Evolutionary conservation across 2,797 vertebrate species (phyloP).

Genomic region (Malacoctenus gilli): DNA sequence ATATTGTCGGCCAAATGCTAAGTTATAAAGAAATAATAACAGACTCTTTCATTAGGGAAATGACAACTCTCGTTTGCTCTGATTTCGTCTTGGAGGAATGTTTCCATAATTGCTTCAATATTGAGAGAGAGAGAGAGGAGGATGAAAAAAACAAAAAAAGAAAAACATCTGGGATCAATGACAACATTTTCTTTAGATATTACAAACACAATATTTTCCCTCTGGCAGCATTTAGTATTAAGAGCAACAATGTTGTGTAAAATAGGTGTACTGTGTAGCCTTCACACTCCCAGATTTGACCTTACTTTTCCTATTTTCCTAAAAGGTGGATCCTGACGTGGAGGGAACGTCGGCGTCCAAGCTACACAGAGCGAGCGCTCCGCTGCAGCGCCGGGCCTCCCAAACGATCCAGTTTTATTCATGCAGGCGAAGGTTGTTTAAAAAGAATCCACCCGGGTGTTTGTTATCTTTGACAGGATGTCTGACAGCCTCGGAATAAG

Average conservation of each 20-base stretch:
- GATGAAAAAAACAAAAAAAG: constrained; percentile 10
- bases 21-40: constrained; percentile 69
- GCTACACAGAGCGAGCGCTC: neutral
- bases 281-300: neutral
- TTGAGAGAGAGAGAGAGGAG: constrained; percentile 31
- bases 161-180: constrained; percentile 63
- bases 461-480: constrained; percentile 2
- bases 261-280: neutral
- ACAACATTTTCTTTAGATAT: constrained; percentile 52
- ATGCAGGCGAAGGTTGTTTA: neutral
- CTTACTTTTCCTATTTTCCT: neutral
- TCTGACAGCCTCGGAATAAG: constrained; percentile 4
- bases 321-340: neutral
- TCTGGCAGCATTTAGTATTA: constrained; percentile 24
- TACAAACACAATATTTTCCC: constrained; percentile 47
- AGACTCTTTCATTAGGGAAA: constrained; percentile 67
- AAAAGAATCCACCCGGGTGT: neutral
- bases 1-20: constrained; percentile 60
- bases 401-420: neutral
- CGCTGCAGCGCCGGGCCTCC: too few species aligned
- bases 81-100: constrained; percentile 58
- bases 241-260: constrained; percentile 21
- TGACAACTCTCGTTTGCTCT: constrained; percentile 62
- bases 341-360: constrained; percentile 1
- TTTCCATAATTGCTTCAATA: constrained; percentile 70